Conservation (phyloP, 2,888 invertebrate genomes). For the Gymnoscelis rufifasciata region DNA sequence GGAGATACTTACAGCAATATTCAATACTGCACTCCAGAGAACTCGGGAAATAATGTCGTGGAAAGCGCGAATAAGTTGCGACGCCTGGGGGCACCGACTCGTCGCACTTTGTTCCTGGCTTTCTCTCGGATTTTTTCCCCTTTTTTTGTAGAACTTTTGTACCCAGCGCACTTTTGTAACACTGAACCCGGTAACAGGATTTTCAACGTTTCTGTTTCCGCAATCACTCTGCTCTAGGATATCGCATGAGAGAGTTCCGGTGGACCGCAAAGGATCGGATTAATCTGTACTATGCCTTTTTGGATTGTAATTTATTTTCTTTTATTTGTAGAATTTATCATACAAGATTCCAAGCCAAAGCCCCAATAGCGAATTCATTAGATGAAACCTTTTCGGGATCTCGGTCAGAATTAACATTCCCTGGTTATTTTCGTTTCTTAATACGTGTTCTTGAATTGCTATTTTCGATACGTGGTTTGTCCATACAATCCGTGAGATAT, state of each 20-base stretch:
- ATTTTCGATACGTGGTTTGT: conserved; percentile 17
- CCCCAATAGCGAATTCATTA: conserved; percentile 6
- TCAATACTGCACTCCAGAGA: conserved; percentile 27
- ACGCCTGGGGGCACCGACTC: conserved; percentile 23
- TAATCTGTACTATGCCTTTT: conserved; percentile 15
- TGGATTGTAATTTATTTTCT: not conserved
- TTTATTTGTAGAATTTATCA: conserved; percentile 6
- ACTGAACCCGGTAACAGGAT: conserved; percentile 32
- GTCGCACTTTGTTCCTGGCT: conserved; percentile 28
- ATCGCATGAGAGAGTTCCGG: conserved; percentile 5
- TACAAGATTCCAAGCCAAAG: not conserved
- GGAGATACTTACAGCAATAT: conserved; percentile 15
- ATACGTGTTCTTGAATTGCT: conserved; percentile 10
- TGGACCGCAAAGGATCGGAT: conserved; percentile 20
- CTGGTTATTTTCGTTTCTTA: conserved; percentile 10
- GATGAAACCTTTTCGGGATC: conserved; percentile 8
- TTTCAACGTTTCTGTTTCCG: conserved; percentile 29
- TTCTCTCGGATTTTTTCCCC: conserved; percentile 24
- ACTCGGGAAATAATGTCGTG: conserved; percentile 18
- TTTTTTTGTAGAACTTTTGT: conserved; percentile 28
- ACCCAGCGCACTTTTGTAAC: conserved; percentile 27
- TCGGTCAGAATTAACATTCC: conserved; percentile 11
- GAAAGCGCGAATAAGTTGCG: conserved; percentile 19
- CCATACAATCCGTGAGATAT: conserved; percentile 21
- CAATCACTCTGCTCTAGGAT: conserved; percentile 23